A percentile compares a stretch with the other conserved stretches of the same genome.
These are phyloP conservation scores for Buceros bicornis DNA, from an alignment of 2,797 vertebrate genomes.

Conservation along the genomic window DNA sequence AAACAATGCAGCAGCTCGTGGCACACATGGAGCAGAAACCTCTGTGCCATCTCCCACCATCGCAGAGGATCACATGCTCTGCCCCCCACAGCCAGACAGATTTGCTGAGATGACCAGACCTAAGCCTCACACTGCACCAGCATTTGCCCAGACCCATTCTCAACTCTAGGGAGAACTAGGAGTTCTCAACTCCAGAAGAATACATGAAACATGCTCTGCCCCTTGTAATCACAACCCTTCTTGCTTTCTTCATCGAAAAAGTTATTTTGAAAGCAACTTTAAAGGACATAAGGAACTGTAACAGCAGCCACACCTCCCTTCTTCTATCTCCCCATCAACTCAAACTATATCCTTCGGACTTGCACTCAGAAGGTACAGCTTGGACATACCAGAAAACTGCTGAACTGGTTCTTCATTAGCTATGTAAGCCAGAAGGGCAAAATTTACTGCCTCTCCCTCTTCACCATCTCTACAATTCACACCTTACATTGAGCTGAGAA, in stretches of 20 bases:
- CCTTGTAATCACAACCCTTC: background rate
- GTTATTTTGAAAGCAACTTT: background rate
- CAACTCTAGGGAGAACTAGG: background rate
- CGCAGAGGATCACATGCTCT: background rate
- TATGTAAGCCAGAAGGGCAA: background rate
- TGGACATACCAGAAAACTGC: background rate
- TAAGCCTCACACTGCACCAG: background rate
- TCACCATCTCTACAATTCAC: background rate
- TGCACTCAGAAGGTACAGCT: background rate
- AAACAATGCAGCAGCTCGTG: background rate
- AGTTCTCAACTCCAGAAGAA: background rate
- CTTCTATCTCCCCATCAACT: background rate
- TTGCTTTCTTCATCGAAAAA: background rate
- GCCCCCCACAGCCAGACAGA: background rate
- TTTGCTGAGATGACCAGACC: background rate
- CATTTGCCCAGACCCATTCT: background rate
- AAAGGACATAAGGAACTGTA: fast-evolving
- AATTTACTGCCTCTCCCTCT: background rate
- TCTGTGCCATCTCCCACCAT: background rate
- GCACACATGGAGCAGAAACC: fast-evolving
- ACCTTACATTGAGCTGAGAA: background rate
- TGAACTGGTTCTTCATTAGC: background rate
- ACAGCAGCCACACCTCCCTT: background rate
- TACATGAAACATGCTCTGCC: background rate
- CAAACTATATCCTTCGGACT: background rate